A percentile compares a stretch with the other conserved stretches of the same genome.
Conservation (phyloP, 2,888 invertebrate species). For the Amiota mariae region DNA sequence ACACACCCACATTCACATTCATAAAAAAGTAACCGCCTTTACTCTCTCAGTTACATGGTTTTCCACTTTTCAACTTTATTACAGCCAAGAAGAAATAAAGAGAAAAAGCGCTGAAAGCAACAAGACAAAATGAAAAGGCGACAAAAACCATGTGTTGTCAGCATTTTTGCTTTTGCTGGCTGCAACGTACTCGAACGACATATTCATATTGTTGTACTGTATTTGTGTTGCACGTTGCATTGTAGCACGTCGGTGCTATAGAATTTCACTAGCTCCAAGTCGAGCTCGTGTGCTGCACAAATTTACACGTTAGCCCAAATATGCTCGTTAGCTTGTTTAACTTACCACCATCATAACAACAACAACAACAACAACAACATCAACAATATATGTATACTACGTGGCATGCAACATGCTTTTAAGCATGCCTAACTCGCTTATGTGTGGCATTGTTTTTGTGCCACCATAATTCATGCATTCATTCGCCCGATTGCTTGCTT, state of each 20-base stretch:
- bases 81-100: background rate
- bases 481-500: background rate
- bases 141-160: constrained; percentile 56
- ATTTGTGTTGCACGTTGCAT: constrained; percentile 22
- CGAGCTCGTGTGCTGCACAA: constrained; percentile 45
- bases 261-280: constrained; percentile 29
- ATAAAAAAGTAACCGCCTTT: background rate
- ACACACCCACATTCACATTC: background rate
- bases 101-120: background rate
- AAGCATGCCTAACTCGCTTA: constrained; percentile 34
- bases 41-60: background rate
- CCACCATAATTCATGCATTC: constrained; percentile 10
- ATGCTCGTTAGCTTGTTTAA: constrained; percentile 49
- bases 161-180: constrained; percentile 17
- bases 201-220: constrained; percentile 15
- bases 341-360: background rate
- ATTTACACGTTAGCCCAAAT: constrained; percentile 66
- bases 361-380: background rate
- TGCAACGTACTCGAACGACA: constrained; percentile 6
- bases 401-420: constrained; percentile 48
- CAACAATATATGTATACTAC: background rate
- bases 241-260: constrained; percentile 31
- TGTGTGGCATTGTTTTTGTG: constrained; percentile 16
- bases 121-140: background rate
- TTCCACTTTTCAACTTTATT: constrained; percentile 9